A percentile compares a stretch with the other conserved stretches of the same genome.
These are phyloP conservation scores for Oppia nitens DNA, from an alignment of 1,140 invertebrate genomes.

Conservation along the genomic window DNA sequence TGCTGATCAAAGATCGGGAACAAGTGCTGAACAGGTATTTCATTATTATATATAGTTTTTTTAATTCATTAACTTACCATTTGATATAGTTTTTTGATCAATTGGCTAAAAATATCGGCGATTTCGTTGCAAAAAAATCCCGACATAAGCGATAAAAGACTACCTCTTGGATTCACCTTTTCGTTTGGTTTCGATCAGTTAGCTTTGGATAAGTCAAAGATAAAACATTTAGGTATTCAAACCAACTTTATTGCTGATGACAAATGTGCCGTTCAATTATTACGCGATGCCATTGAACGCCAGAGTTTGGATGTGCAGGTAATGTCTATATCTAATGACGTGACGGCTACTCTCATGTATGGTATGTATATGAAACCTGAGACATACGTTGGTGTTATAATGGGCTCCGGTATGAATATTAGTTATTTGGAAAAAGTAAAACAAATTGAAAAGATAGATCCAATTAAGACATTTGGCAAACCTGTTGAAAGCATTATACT, in stretches of 20 bases:
- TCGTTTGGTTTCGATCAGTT: constrained; percentile 60
- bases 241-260: constrained; percentile 43
- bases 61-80: not conserved
- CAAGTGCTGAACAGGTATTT: constrained; percentile 33
- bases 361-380: constrained; percentile 37
- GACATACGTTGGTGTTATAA: constrained; percentile 39
- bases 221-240: too few species aligned
- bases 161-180: constrained; percentile 50
- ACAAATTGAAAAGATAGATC: constrained; percentile 41
- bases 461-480: constrained; percentile 23
- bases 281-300: constrained; percentile 44
- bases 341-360: constrained; percentile 47
- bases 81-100: constrained; percentile 44
- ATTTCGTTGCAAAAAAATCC: constrained; percentile 39
- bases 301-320: constrained; percentile 46
- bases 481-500: constrained; percentile 43
- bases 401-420: constrained; percentile 57
- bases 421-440: constrained; percentile 55
- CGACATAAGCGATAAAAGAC: not conserved
- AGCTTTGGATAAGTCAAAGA: constrained; percentile 41
- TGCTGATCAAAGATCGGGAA: constrained; percentile 36
- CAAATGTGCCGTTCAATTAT: constrained; percentile 46
- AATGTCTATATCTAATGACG: constrained; percentile 48
- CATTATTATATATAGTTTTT: not conserved
- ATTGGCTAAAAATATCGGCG: constrained; percentile 49